Percentiles rank a stretch among this genome's conserved stretches.
Evolutionary conservation across 2,113 vertebrate genomes (phyloP).

Genomic region (Stomatorhinus ivindoensis): DNA sequence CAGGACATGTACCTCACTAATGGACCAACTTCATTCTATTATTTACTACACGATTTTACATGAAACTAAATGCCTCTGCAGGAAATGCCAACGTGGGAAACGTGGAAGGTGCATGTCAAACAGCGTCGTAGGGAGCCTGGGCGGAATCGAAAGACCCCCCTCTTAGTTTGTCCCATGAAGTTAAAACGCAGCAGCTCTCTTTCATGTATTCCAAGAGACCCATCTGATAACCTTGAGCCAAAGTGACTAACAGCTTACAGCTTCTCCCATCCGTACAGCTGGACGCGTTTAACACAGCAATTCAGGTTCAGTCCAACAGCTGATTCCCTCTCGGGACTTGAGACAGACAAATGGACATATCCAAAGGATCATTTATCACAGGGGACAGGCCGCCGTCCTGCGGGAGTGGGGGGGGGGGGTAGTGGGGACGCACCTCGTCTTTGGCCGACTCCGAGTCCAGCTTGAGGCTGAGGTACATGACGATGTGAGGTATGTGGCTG

Average conservation of each 20-base stretch:
- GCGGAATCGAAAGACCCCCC: not conserved
- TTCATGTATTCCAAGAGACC: not conserved
- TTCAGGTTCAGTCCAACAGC: not conserved
- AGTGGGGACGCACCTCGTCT: slow-evolving; percentile 71
- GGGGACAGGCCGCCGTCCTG: not conserved
- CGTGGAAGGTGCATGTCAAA: not conserved
- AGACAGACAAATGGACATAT: not conserved
- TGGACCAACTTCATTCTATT: not conserved
- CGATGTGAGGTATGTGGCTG: slow-evolving; percentile 67
- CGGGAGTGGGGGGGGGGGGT: not conserved
- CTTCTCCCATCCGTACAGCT: not conserved
- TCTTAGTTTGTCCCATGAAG: not conserved
- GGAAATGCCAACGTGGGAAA: not conserved
- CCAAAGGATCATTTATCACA: not conserved
- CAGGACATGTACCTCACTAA: not conserved
- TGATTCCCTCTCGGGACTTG: not conserved
- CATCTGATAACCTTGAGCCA: not conserved
- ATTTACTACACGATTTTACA: not conserved
- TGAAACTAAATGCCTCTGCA: not conserved
- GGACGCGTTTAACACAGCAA: not conserved
- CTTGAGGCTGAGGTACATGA: slow-evolving; percentile 82
- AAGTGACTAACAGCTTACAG: not conserved
- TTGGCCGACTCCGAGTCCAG: slow-evolving; percentile 70
- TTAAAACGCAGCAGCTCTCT: not conserved
- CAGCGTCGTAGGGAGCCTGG: not conserved